Base-by-base conservation (phyloP, 2,797 vertebrate species). In the Euphonia xanthogaster region DNA sequence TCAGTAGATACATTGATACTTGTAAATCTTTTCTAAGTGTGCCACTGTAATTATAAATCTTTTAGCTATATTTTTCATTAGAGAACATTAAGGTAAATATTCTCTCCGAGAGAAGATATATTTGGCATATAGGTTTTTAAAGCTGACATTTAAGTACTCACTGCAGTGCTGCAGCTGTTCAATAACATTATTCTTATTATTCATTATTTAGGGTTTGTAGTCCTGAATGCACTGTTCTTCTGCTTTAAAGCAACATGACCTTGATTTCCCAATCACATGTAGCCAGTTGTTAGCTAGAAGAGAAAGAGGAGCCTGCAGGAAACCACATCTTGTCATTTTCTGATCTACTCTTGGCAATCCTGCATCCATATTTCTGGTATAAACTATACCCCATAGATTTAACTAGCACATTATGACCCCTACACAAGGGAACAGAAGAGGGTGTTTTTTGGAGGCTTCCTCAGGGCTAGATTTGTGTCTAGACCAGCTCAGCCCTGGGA, bases 1-100 rank as follows among this genome's bases (percentile, higher is more conserved):
- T 91, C 33, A 23, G 37, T 73, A 90, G 66, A 90, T 81, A 58
- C 66, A 81, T 40, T 75, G 87, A 88, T 63, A 81, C 79, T 93
- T 94, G 67, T 95, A 96, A 95, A 96, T 96, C 76, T 79, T 75
- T 80, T 88, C 51, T 81, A 93, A 93, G 68, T 90, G 58, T 89
- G 50, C 82, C 16, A 24, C 61, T 78, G 84, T 72, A 95, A 94
- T 97, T 97, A 94, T 94, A 96, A 95, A 95, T 96, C 95, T 96
- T 89, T 91, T 86, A 72, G 54, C 54, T 84, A 2, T 95, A 78
- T 93, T 92, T 96, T 90, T 91, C 87, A 91, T 93, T 92, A 93
- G 58, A 76, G 70, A 60, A 31, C 35, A 72, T 88, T 91, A 96
- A 94, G 84, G 95, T 93, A 96, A 95, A 96, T 70, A 95, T 86